Evolutionary conservation across 1,140 invertebrate genomes (phyloP).

Genomic region (Pogonomyrmex californicus): DNA sequence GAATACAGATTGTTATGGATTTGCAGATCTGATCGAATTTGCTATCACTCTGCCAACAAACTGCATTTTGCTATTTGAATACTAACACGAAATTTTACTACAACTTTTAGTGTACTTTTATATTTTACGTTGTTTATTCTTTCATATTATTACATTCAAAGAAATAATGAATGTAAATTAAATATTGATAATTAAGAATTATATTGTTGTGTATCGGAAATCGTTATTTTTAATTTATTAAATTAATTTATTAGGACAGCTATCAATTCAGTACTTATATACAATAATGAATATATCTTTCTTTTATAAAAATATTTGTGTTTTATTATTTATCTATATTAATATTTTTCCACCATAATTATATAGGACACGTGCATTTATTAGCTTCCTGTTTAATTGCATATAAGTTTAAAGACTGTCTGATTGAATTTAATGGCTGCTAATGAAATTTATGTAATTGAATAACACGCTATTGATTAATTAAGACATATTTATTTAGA

Average conservation of each 20-base stretch:
- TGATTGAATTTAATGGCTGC: constrained; percentile 38
- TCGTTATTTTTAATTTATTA: no score
- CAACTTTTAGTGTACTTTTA: constrained; percentile 3
- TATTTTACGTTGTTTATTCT: constrained; percentile 4
- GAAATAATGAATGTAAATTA: neutral
- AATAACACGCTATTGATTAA: constrained; percentile 28
- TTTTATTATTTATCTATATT: constrained; percentile 9
- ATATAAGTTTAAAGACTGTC: constrained; percentile 41
- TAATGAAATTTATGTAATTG: constrained; percentile 38
- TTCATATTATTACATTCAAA: neutral
- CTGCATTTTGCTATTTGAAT: no score
- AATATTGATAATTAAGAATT: neutral
- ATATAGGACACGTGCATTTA: constrained; percentile 20
- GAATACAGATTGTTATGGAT: no score
- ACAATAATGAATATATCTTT: no score
- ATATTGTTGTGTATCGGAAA: neutral
- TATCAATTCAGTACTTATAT: no score
- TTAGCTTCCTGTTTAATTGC: constrained; percentile 29
- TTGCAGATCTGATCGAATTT: no score
- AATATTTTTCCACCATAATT: neutral
- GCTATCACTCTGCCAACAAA: no score
- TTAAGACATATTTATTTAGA: neutral
- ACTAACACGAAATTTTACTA: no score
- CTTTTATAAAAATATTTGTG: neutral
- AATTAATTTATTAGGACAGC: no score